Evolutionary conservation across 2,113 vertebrate genomes (phyloP), one percentile per base, ranked within the genome.

Genomic region (Chloroceryle aenea): DNA sequence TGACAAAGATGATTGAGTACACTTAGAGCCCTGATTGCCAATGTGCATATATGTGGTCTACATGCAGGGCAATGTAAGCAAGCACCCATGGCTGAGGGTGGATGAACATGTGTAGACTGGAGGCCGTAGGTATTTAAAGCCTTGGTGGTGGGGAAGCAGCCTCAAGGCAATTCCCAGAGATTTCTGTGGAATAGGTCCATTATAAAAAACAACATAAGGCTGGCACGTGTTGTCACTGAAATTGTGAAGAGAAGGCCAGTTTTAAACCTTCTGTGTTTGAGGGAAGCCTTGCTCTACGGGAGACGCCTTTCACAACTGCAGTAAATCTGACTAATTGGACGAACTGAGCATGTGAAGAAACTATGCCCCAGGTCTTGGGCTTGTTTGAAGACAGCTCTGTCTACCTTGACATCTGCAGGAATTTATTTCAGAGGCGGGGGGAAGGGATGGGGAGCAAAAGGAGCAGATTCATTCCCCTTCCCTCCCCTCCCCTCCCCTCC

Each of bases 311-410:
- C 87, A 75, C 82, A 62, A 16, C 62, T 32, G 88, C 85, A 90
- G 90, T 94, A 94, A 96, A 95, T 95, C 85, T 96, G 78, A 48
- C 29, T 93, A 89, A 93, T 71, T 87, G 90, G 52, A 32, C 4
- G 50, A 63, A 77, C 77, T 79, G 69, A 95, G 85, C 77, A 30
- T 7, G 72, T 42, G 88, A 87, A 88, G 90, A 36, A 94, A 90
- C 45, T 12, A 12, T 1, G 79, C 94, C 88, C 67, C 94, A 80
- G 95, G 95, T 93, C 82, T 42, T 90, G 85, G 90, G 93, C 82
- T 93, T 92, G 85, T 96, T 76, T 83, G 27, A 11, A 91, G 85
- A 56, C 85, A 87, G 87, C 66, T 82, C 85, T 87, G 93, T 56
- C 81, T 93, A 82, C 92, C 79, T 52, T 73, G 88, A 94, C 88